Evolutionary conservation across 2,113 vertebrate species (phyloP).

Genomic region (Oreotragus oreotragus): DNA sequence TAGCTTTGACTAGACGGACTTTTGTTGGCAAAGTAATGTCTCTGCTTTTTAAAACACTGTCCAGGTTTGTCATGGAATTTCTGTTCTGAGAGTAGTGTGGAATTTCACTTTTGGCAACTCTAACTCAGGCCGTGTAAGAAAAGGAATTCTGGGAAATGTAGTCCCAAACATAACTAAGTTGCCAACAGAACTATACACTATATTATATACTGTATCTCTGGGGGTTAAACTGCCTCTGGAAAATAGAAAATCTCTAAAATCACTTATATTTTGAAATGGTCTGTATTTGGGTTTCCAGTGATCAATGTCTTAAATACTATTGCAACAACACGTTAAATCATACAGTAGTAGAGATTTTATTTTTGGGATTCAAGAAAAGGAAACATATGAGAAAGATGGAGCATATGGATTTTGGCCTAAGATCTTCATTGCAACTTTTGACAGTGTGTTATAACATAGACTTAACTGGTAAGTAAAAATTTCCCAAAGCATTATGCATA

Average conservation of each 20-base stretch:
- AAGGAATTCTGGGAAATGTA: not conserved
- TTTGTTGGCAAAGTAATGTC: not conserved
- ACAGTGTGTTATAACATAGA: not conserved
- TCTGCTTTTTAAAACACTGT: not conserved
- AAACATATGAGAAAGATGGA: not conserved
- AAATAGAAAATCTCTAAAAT: not conserved
- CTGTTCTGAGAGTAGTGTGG: not conserved
- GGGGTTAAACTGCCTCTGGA: not conserved
- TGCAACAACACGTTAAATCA: not conserved
- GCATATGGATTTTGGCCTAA: not conserved
- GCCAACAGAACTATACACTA: not conserved
- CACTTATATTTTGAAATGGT: not conserved
- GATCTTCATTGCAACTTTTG: not conserved
- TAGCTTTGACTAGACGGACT: not conserved
- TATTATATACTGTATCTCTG: not conserved
- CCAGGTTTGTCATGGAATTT: not conserved
- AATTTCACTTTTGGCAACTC: not conserved
- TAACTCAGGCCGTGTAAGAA: not conserved
- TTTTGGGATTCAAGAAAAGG: not conserved
- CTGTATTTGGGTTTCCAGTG: not conserved
- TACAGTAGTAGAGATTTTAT: not conserved
- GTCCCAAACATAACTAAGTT: not conserved
- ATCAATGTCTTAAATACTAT: not conserved
- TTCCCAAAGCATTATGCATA: not conserved
- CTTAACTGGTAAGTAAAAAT: not conserved